Conservation (phyloP, 2,113 vertebrate species). For the Chaenocephalus aceratus region DNA sequence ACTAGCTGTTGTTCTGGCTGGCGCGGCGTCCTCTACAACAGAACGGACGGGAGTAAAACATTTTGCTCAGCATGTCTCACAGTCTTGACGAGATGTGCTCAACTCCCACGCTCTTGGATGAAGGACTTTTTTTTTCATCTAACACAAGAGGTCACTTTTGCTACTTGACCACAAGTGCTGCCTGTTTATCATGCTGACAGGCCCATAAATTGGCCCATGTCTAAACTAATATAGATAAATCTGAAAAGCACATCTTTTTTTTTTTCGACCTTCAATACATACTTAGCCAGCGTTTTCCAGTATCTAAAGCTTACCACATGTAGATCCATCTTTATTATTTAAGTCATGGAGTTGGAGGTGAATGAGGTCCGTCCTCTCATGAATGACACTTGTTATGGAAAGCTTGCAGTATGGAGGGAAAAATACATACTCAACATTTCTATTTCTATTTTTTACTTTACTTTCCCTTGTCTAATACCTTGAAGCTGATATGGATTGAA, state of each 20-base stretch:
- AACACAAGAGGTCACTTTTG: constrained; percentile 56
- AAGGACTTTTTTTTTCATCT: constrained; percentile 37
- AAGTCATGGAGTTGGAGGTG: constrained; percentile 31
- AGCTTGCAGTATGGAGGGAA: not conserved
- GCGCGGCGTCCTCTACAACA: constrained; percentile 19
- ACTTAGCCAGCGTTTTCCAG: constrained; percentile 54
- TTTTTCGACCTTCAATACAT: constrained; percentile 50
- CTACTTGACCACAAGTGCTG: constrained; percentile 44
- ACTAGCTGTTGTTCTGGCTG: constrained; percentile 30
- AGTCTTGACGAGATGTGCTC: constrained; percentile 24
- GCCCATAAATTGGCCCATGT: constrained; percentile 52
- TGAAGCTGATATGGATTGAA: not conserved
- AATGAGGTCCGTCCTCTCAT: constrained; percentile 24
- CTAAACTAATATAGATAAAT: constrained; percentile 71
- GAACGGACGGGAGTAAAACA: constrained; percentile 36
- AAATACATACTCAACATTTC: constrained; percentile 15
- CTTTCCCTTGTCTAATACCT: not conserved
- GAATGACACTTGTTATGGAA: constrained; percentile 18
- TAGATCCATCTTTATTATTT: constrained; percentile 55
- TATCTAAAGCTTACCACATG: constrained; percentile 29
- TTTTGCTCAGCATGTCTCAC: constrained; percentile 53
- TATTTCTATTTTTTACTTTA: constrained; percentile 14
- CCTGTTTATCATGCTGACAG: constrained; percentile 71
- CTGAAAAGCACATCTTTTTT: constrained; percentile 33
- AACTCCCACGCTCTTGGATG: constrained; percentile 36